Conservation (phyloP, 2,797 vertebrate genomes). For the Pseudomugil gertrudae region DNA sequence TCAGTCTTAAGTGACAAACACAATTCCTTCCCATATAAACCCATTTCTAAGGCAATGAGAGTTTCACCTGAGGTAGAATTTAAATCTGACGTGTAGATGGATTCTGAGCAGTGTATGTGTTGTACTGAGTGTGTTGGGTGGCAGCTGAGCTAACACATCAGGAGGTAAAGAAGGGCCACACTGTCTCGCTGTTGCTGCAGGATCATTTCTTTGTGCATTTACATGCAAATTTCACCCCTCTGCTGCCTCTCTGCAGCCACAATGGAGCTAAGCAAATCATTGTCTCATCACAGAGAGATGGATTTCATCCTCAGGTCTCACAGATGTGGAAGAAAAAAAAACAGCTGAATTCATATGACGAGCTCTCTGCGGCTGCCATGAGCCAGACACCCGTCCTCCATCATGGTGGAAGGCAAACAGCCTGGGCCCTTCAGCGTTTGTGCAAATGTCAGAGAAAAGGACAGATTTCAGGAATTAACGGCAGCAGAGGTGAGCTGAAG, state of each 20-base stretch:
- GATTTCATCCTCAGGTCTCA: slow-evolving; percentile 67
- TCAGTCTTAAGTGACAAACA: not conserved
- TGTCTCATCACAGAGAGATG: slow-evolving; percentile 76
- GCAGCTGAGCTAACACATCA: slow-evolving; percentile 49
- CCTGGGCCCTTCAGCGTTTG: slow-evolving; percentile 62
- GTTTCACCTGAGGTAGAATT: slow-evolving; percentile 20
- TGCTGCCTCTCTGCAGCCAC: slow-evolving; percentile 65
- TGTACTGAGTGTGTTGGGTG: slow-evolving; percentile 19
- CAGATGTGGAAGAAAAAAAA: slow-evolving; percentile 42
- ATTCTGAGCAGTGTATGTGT: slow-evolving; percentile 4
- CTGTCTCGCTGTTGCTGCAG: slow-evolving; percentile 48
- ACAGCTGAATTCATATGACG: slow-evolving; percentile 56
- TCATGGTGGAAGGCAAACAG: slow-evolving; percentile 67
- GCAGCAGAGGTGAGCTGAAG: slow-evolving; percentile 23
- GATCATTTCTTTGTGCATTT: slow-evolving; percentile 74
- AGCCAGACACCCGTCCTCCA: slow-evolving; percentile 53
- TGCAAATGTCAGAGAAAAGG: slow-evolving; percentile 76
- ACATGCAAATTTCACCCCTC: slow-evolving; percentile 73
- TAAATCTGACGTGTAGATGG: slow-evolving; percentile 61
- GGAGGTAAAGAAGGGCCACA: slow-evolving; percentile 44
- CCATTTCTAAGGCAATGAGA: not conserved
- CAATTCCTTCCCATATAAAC: not conserved
- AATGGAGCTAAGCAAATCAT: slow-evolving; percentile 73
- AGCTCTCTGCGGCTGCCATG: slow-evolving; percentile 48
- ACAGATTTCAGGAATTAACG: slow-evolving; percentile 60